These are phyloP conservation scores for Labia minor DNA, from an alignment of 2,888 invertebrate genomes.

Conservation along the genomic window DNA sequence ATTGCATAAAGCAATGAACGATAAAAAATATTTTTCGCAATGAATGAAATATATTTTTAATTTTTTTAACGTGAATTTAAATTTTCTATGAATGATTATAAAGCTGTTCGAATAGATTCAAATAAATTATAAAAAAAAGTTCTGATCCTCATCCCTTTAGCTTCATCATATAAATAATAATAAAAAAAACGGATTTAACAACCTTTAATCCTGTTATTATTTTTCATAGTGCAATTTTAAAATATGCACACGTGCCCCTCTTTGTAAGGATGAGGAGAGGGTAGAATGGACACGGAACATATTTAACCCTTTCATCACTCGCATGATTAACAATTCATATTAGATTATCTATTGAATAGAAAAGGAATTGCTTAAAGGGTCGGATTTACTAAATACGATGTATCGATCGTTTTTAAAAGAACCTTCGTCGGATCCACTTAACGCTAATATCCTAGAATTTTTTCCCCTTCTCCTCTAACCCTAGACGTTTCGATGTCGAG, in stretches of 20 bases:
- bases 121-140: background rate
- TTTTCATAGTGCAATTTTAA: slow-evolving; percentile 4
- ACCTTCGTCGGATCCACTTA: background rate
- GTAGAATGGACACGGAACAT: background rate
- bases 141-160: background rate
- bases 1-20: too few relatives aligned
- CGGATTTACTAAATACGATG: background rate
- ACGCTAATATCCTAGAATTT: background rate
- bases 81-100: too few relatives aligned
- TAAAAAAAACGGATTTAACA: slow-evolving; percentile 7
- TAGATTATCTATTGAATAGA: background rate
- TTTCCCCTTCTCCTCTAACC: background rate
- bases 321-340: background rate
- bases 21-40: too few relatives aligned
- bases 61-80: too few relatives aligned
- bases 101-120: background rate
- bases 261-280: too few relatives aligned
- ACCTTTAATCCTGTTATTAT: slow-evolving; percentile 13
- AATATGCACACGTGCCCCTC: background rate
- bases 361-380: background rate
- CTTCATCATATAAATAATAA: background rate
- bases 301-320: background rate
- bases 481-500: slow-evolving; percentile 1
- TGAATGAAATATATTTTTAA: too few relatives aligned
- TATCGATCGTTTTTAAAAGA: background rate